Base-by-base conservation (phyloP, 2,113 vertebrate species). In the Camelus bactrianus region DNA sequence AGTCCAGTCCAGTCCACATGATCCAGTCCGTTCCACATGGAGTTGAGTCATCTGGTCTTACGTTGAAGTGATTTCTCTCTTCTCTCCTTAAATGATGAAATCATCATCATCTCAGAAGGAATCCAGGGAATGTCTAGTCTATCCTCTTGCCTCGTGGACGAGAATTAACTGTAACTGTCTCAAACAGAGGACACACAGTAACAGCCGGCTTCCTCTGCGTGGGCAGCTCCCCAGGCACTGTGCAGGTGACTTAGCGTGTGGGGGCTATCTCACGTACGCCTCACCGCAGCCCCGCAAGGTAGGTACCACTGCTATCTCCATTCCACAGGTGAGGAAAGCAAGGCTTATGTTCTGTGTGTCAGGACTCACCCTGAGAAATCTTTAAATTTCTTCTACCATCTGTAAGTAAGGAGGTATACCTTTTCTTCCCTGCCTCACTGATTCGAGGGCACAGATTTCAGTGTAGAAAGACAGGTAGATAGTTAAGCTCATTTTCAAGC, bases 171-270 rank as follows among this genome's bases (percentile, higher is more conserved):
- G 11, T 11, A 28, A 3, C 2, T 22, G 0, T 77, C 48, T 75
- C 46, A 14, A 2, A 70, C 62, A 17, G 35, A 60, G 52, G n/a
- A 15, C 9, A 16, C 4, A 14, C 5, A 48, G 0, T 24, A 17
- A 26, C 52, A n/a, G 14, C 24, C 12, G 8, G 9, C 52, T 52
- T 38, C 12, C 50, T 86, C 54, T 75, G 17, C 15, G 1, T 2
- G 1, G 15, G 26, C 1, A 1, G 0, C 22, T 38, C 48, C 7
- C 17, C 26, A 20, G 77, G 10, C 60, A 4, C 30, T 1, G 9
- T 48, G 67, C 5, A 14, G 13, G 4, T 20, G 0, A 2, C 0
- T 70, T 26, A 20, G 35, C 3, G 1, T 3, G 24, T 0, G 4
- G 2, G 17, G 0, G 6, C 30, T 38, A 0, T 14, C 22, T 76